Evolutionary conservation across 2,888 invertebrate species (phyloP).

Genomic region (Pachymerium ferrugineum): DNA sequence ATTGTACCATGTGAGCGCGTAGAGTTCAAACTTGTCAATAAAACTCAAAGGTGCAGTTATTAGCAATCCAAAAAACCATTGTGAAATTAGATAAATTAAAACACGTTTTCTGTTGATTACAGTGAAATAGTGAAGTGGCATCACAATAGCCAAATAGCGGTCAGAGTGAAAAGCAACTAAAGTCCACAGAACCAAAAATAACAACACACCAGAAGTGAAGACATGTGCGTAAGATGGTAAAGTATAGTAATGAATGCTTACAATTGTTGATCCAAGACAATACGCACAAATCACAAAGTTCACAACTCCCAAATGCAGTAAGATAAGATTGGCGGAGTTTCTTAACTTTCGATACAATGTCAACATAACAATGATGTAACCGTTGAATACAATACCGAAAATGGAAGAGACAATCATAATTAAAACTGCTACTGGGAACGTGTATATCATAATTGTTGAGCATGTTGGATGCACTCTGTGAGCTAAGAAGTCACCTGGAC

Average conservation of each 20-base stretch:
- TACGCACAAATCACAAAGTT: conserved; percentile 53
- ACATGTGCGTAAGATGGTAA: conserved; percentile 37
- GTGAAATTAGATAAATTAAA: conserved; percentile 59
- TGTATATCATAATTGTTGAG: not conserved
- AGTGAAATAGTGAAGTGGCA: conserved; percentile 71
- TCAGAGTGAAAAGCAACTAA: conserved; percentile 65
- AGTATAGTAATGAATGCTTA: conserved; percentile 52
- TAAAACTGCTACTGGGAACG: conserved; percentile 9
- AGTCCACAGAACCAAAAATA: conserved; percentile 71
- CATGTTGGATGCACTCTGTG: not conserved
- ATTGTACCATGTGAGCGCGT: conserved; percentile 38
- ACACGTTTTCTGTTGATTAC: conserved; percentile 67
- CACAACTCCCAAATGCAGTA: conserved; percentile 66
- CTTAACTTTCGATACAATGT: conserved; percentile 62
- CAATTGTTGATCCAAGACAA: conserved; percentile 40
- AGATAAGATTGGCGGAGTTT: conserved; percentile 64
- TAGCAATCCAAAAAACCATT: conserved; percentile 51
- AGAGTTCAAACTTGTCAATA: conserved; percentile 32
- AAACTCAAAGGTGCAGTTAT: conserved; percentile 39
- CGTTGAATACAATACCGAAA: conserved; percentile 67
- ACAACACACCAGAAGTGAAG: conserved; percentile 56
- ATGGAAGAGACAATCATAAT: conserved; percentile 34
- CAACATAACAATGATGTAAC: conserved; percentile 66
- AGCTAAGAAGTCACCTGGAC: not conserved
- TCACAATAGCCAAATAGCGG: conserved; percentile 70